Conservation (phyloP, 2,113 vertebrate species). For the Cochlearius cochlearius region DNA sequence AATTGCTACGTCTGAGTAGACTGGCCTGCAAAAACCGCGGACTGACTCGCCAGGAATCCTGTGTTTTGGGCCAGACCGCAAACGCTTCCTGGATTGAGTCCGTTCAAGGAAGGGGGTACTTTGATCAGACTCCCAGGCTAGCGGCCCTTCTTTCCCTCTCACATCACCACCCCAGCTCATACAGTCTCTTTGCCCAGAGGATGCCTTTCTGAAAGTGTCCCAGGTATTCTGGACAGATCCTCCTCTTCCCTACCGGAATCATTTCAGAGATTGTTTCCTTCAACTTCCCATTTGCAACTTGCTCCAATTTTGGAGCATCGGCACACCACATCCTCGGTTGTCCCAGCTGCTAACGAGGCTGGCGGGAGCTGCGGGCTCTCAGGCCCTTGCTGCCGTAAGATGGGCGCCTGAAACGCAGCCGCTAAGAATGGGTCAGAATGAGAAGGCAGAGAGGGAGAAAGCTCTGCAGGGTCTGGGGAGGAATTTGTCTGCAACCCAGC, state of each 20-base stretch:
- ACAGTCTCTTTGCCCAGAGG: background rate
- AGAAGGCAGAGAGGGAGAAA: background rate
- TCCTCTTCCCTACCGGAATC: background rate
- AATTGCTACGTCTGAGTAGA: background rate
- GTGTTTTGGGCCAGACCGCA: background rate
- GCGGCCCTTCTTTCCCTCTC: background rate
- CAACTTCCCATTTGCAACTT: background rate
- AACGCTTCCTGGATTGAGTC: background rate
- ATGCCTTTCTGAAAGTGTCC: background rate
- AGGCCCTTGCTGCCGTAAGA: background rate
- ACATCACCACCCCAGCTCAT: background rate
- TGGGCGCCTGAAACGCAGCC: accelerated
- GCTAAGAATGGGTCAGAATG: background rate
- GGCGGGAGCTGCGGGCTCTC: background rate
- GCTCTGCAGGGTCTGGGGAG: background rate
- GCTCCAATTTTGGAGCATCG: background rate
- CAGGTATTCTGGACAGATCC: background rate
- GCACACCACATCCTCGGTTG: background rate
- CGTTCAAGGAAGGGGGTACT: background rate
- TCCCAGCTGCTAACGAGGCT: background rate
- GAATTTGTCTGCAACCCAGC: background rate
- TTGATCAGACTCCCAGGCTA: background rate
- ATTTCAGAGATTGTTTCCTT: background rate
- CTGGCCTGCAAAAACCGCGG: background rate
- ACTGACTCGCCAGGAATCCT: background rate